Conservation (phyloP, 2,113 vertebrate species). For the Coracopsis vasa region DNA sequence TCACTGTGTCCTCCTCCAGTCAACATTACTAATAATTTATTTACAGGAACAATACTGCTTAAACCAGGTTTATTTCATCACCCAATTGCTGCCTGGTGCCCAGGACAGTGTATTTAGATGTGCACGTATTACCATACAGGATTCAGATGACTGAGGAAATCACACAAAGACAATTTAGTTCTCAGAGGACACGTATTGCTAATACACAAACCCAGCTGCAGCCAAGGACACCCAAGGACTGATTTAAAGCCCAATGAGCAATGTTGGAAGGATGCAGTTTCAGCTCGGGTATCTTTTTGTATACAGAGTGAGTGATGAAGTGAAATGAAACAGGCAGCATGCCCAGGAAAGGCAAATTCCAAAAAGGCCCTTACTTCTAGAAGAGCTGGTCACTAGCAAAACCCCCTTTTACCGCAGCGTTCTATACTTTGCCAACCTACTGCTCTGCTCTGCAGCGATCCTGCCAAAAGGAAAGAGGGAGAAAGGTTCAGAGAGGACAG, state of each 20-base stretch:
- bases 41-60: not conserved
- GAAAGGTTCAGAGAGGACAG: conserved; percentile 77
- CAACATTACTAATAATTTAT: not conserved
- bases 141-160: not conserved
- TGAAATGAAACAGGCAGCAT: conserved; percentile 59
- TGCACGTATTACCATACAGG: not conserved
- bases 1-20: not conserved
- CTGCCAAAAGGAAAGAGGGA: conserved; percentile 87
- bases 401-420: conserved; percentile 91
- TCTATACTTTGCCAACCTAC: conserved; percentile 99
- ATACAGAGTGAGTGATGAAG: not conserved
- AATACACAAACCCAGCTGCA: not conserved
- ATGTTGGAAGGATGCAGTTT: not conserved
- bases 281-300: not conserved
- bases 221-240: not conserved
- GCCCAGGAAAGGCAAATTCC: conserved; percentile 64
- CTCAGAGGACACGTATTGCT: not conserved
- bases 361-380: conserved; percentile 86
- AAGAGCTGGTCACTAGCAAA: conserved; percentile 78
- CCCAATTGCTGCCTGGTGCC: not conserved
- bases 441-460: conserved; percentile 99
- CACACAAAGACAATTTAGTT: not conserved
- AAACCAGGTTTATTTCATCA: not conserved
- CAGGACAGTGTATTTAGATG: not conserved
- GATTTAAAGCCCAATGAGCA: not conserved